phyloP scores from a whole-genome alignment of 2,888 invertebrate genomes.

The Eupeodes luniger region DNA sequence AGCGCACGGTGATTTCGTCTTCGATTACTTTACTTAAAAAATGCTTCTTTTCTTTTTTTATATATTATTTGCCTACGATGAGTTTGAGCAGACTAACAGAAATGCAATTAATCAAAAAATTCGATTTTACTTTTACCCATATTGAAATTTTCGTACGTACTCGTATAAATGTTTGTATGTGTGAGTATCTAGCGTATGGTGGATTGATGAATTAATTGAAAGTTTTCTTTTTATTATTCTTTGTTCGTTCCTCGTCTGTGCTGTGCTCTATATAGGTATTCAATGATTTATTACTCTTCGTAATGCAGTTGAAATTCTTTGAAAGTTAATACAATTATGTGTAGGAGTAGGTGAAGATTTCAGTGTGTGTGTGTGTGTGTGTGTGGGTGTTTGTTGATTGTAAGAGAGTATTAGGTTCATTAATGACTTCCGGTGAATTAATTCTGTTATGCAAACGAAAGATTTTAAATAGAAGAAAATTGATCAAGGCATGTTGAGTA shows the following conservation, averaged over 20 bases:
- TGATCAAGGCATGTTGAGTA: not conserved
- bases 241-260: not conserved
- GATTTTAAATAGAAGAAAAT: constrained; percentile 12
- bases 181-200: constrained; percentile 18
- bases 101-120: constrained; percentile 73
- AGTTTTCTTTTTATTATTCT: constrained; percentile 14
- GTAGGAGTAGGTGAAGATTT: not conserved
- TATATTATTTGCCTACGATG: constrained; percentile 34
- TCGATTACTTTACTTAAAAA: constrained; percentile 41
- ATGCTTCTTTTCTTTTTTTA: not conserved
- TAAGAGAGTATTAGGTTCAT: not conserved
- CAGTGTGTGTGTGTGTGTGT: not conserved
- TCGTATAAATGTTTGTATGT: not conserved
- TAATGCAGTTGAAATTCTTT: constrained; percentile 69
- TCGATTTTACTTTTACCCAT: constrained; percentile 58
- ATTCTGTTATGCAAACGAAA: constrained; percentile 9
- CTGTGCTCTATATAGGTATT: not conserved
- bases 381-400: not conserved
- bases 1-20: constrained; percentile 59
- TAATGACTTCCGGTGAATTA: constrained; percentile 21
- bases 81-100: constrained; percentile 41
- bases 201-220: constrained; percentile 74
- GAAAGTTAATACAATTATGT: constrained; percentile 5
- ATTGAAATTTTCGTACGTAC: constrained; percentile 4
- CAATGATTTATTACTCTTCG: constrained; percentile 70